These are phyloP conservation scores for Nineta flava DNA, from an alignment of 2,888 invertebrate genomes.

Conservation along the genomic window DNA sequence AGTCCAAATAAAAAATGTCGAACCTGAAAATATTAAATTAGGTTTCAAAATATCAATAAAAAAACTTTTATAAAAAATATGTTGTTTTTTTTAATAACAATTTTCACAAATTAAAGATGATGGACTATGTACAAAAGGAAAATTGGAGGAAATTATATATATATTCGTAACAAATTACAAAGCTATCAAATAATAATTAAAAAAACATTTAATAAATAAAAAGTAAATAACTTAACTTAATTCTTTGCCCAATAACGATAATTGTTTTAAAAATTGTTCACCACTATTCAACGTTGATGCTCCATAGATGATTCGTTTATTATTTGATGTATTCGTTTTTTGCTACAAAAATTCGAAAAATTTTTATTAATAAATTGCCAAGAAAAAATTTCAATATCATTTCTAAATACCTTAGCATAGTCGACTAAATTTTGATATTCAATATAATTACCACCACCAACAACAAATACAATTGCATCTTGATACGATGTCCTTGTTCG, in stretches of 20 bases:
- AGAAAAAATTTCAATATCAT: constrained; percentile 6
- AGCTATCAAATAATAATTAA: too few relatives aligned
- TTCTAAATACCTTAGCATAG: constrained; percentile 59
- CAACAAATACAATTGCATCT: constrained; percentile 80
- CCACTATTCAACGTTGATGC: constrained; percentile 90
- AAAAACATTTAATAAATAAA: too few relatives aligned
- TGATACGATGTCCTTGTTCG: constrained; percentile 57
- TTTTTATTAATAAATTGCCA: constrained; percentile 2
- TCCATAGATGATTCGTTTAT: constrained; percentile 83
- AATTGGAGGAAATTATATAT: too few relatives aligned
- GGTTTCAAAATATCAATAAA: too few relatives aligned
- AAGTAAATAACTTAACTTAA: constrained; percentile 24
- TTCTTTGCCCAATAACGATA: constrained; percentile 63
- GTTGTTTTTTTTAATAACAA: too few relatives aligned
- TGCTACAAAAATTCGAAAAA: constrained; percentile 33
- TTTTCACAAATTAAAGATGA: too few relatives aligned
- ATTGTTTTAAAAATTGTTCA: constrained; percentile 83
- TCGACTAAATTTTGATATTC: constrained; percentile 98
- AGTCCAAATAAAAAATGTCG: too few relatives aligned
- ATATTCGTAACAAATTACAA: too few relatives aligned
- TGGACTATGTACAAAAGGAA: too few relatives aligned
- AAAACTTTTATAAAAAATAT: too few relatives aligned
- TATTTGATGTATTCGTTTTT: constrained; percentile 50
- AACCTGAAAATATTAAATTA: too few relatives aligned
- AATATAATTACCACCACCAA: constrained; percentile 94